Base-by-base conservation (phyloP, 2,888 invertebrate species). In the Agrotis puta region DNA sequence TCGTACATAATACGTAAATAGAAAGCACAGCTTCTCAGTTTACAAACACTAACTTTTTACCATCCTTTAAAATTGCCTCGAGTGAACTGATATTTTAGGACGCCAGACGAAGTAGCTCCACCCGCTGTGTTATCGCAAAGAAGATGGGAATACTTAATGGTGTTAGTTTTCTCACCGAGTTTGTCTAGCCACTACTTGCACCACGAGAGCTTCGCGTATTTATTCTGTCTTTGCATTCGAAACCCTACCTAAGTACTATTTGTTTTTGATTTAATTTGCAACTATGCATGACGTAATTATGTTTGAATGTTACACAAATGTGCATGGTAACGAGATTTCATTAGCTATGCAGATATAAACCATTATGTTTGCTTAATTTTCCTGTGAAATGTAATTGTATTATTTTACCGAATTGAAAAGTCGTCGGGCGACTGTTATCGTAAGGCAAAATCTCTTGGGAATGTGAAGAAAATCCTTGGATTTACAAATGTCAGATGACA, bases 131-230 rank as follows among this genome's bases (percentile, higher is more conserved):
- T 77, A 71, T 77, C 64, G 64, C 50, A 50, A 51, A 66, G 64
- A 56, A 59, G 64, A 65, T 63, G 48, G 50, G 64, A 69, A 71
- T 81, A 74, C 64, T 48, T 69, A 81, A 72, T 71, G 51, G 62
- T 71, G 70, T 81, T 81, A 53, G 70, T 78, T 80, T 65, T 64
- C 57, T 69, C 68, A 72, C 71, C n/a, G 71, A 81, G 64, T 81
- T 81, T 24, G 62, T 57, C 70, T 54, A 53, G 47, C 11, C 70
- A 63, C 64, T 56, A 71, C 71, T 79, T 70, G 56, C 59, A 9
- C 56, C 50, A 54, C 54, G n/a, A 27, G 16, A 54, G 48, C 54
- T 61, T 20, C 43, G 18, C 20, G 57, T 74, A 61, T 80, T 75
- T 80, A 66, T 75, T 79, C 65, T 65, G 22, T 65, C 43, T 65